Conservation (phyloP, 2,888 invertebrate species). For the Dioctria rufipes region DNA sequence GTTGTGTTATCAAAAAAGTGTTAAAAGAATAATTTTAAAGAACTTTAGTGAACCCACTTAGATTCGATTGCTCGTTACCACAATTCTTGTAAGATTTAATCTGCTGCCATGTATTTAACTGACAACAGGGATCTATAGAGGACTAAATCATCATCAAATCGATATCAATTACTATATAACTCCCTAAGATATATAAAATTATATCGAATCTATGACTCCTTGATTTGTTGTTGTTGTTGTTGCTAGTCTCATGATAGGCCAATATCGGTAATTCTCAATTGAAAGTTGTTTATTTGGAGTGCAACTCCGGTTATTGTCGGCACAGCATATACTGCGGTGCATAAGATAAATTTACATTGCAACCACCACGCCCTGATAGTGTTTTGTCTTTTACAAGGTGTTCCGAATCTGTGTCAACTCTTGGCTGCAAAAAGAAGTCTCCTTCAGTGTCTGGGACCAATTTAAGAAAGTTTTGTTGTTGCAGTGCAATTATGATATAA, state of each 20-base stretch:
- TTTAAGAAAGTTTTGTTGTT: slow-evolving; percentile 34
- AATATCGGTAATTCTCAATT: slow-evolving; percentile 21
- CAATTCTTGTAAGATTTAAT: slow-evolving; percentile 26
- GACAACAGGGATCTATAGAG: background rate
- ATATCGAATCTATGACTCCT: background rate
- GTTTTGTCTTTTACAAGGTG: slow-evolving; percentile 52
- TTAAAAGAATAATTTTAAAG: slow-evolving; percentile 41
- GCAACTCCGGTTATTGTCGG: slow-evolving; percentile 22
- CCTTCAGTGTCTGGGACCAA: slow-evolving; percentile 28
- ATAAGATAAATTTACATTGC: slow-evolving; percentile 44
- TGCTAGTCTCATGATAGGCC: slow-evolving; percentile 35
- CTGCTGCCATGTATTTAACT: background rate
- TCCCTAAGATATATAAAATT: background rate
- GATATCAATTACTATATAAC: slow-evolving; percentile 13
- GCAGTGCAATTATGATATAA: slow-evolving; percentile 56
- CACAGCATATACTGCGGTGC: slow-evolving; percentile 7
- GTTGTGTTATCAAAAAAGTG: slow-evolving; percentile 43
- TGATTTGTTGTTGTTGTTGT: background rate
- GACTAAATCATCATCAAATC: slow-evolving; percentile 15
- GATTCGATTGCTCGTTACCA: slow-evolving; percentile 15
- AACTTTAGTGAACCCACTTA: slow-evolving; percentile 8
- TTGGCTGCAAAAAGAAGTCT: slow-evolving; percentile 18
- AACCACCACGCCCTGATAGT: slow-evolving; percentile 49
- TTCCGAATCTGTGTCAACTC: slow-evolving; percentile 48
- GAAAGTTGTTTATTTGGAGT: slow-evolving; percentile 48